Percentiles rank a stretch among this genome's conserved stretches.
phyloP scores from a whole-genome alignment of 2,888 invertebrate species.

The Galeopsomyia nigrocyanea region DNA sequence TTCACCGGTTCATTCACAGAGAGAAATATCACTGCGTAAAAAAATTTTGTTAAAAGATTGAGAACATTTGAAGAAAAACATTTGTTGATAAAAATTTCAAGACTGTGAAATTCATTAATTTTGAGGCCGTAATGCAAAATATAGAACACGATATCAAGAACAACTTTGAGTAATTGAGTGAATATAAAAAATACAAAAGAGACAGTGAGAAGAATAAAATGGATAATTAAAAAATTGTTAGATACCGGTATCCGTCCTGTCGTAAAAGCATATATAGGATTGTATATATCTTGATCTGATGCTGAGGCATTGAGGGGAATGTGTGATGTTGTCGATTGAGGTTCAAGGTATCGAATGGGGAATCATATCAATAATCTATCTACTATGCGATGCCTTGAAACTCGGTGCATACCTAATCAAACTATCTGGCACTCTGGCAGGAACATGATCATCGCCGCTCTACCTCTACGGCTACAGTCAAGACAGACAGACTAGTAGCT shows the following conservation, averaged over 20 bases:
- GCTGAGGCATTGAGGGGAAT: not conserved
- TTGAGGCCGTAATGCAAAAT: no score
- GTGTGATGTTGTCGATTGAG: not conserved
- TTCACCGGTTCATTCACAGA: slow-evolving; percentile 47
- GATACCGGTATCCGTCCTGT: slow-evolving; percentile 1
- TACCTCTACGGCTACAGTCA: slow-evolving; percentile 67
- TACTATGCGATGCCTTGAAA: slow-evolving; percentile 64
- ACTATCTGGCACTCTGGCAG: slow-evolving; percentile 66
- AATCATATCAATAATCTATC: slow-evolving; percentile 42
- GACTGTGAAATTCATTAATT: no score
- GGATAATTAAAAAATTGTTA: not conserved
- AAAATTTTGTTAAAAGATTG: no score
- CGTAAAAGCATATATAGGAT: not conserved
- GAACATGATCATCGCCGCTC: slow-evolving; percentile 64
- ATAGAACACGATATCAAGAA: no score
- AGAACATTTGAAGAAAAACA: no score
- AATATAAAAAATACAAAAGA: not conserved
- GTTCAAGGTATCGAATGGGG: not conserved
- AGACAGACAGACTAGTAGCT: slow-evolving; percentile 64
- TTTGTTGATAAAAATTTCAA: no score
- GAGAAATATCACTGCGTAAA: no score
- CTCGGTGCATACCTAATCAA: slow-evolving; percentile 67
- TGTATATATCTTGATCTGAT: no score
- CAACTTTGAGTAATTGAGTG: no score
- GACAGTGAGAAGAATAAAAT: not conserved